phyloP scores from a whole-genome alignment of 2,888 invertebrate species.

The Drosophila infuscata region DNA sequence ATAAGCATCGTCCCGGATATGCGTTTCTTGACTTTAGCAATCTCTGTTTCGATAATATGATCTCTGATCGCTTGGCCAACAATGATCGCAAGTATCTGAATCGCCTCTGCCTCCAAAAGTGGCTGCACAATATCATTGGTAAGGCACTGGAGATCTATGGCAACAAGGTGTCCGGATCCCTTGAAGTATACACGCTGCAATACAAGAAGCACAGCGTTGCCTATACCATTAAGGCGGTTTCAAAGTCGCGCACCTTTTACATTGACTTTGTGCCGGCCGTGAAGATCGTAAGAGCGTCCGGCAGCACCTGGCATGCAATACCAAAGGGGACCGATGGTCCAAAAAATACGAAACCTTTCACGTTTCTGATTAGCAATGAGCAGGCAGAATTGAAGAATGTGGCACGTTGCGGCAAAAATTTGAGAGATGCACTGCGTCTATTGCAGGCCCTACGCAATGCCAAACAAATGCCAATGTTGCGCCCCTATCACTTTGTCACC shows the following conservation, averaged over 20 bases:
- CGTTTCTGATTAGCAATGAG: constrained; percentile 45
- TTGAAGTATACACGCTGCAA: constrained; percentile 33
- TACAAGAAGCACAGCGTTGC: constrained; percentile 50
- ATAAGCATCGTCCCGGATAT: constrained; percentile 52
- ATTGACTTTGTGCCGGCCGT: constrained; percentile 75
- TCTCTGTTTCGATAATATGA: constrained; percentile 3
- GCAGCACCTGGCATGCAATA: constrained; percentile 53
- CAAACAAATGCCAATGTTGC: constrained; percentile 32
- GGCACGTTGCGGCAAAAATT: constrained; percentile 9
- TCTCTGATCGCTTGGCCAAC: constrained; percentile 21
- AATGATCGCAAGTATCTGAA: constrained; percentile 17
- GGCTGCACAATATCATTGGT: constrained; percentile 38
- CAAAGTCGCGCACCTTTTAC: constrained; percentile 27
- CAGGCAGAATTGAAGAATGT: constrained; percentile 40
- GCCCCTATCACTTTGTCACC: constrained; percentile 39
- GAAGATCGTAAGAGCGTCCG: constrained; percentile 30
- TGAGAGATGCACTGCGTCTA: constrained; percentile 44
- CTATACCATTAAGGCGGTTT: constrained; percentile 59
- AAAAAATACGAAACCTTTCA: constrained; percentile 11
- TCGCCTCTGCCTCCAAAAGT: constrained; percentile 16
- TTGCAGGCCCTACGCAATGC: constrained; percentile 41
- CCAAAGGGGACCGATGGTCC: constrained; percentile 51
- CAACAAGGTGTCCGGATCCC: background rate
- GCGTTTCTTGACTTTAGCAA: constrained; percentile 52
- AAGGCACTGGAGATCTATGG: constrained; percentile 10